Base-by-base conservation (phyloP, 2,888 invertebrate genomes). In the Campaea margaritaria region DNA sequence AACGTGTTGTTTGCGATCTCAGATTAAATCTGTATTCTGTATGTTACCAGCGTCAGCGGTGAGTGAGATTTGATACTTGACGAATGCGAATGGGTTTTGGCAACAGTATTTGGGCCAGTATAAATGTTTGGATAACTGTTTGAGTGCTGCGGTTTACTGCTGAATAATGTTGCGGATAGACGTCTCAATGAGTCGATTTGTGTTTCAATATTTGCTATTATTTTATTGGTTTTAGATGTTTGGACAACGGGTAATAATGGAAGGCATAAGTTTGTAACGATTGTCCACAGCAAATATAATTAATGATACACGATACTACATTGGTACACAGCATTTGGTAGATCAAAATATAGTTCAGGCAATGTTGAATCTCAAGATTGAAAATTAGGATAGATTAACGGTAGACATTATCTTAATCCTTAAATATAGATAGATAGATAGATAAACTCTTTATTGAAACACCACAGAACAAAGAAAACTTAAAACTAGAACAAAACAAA, bases 61-160 rank as follows among this genome's bases (percentile, higher is more conserved):
- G 39, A 63, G 62, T 62, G 65, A 65, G 65, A 67, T 67, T 67
- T 70, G 68, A 70, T 70, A 70, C 65, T 64, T 65, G 70, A 70
- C 57, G 65, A 62, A 66, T 65, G 64, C 50, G 65, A 68, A 68
- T 65, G 44, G 64, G 58, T 68, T 70, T 70, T 70, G 68, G 70
- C 70, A 68, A 65, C 68, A 53, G 68, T 67, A 67, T 69, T 64
- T 67, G 61, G 69, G 65, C 61, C 69, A 69, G 67, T 65, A 54
- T 56, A 67, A 69, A 69, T 65, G 64, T 65, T 69, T 65, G 65
- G 63, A 55, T 65, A 61, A 69, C 67, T 58, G 65, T 57, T 68
- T 58, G 47, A 60, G 62, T 67, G 64, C 47, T 48, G 55, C 39
- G 55, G 60, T 65, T 63, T 63, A 62, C 65, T 65, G 64, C 49